Percentiles rank a stretch among this genome's conserved stretches.
These are phyloP conservation scores for Pedionomus torquatus DNA, from an alignment of 2,113 vertebrate genomes.

Conservation along the genomic window DNA sequence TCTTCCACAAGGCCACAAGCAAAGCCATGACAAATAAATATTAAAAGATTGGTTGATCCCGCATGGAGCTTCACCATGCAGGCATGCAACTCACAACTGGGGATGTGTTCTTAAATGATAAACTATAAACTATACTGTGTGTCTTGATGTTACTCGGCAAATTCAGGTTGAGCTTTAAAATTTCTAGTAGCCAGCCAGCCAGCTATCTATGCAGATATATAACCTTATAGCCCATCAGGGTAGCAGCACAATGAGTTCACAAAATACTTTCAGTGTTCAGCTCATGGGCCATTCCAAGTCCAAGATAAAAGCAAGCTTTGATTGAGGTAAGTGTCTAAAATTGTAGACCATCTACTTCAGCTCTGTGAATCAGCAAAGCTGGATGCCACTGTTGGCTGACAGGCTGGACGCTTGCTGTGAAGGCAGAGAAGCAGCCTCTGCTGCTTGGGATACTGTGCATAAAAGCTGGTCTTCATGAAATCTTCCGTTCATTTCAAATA, in stretches of 20 bases:
- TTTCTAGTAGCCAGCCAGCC: neutral
- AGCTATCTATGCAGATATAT: neutral
- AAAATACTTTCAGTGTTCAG: neutral
- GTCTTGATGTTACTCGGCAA: neutral
- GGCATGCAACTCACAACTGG: neutral
- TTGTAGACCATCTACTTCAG: neutral
- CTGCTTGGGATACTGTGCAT: neutral
- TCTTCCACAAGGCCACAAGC: neutral
- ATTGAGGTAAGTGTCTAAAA: neutral
- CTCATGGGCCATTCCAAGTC: neutral
- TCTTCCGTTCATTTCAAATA: neutral
- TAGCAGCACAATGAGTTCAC: neutral
- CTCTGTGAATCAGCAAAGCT: neutral
- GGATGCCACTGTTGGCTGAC: neutral
- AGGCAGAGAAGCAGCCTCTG: neutral
- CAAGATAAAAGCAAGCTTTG: neutral
- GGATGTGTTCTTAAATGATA: neutral
- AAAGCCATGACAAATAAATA: neutral
- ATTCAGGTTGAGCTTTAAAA: neutral
- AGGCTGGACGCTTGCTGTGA: fast-evolving
- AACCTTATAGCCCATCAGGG: neutral
- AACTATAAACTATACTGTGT: neutral
- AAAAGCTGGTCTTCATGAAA: neutral
- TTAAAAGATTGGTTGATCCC: neutral
- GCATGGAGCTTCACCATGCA: neutral